Base-by-base conservation (phyloP, 2,888 invertebrate genomes). In the Ormyrus rosae region DNA sequence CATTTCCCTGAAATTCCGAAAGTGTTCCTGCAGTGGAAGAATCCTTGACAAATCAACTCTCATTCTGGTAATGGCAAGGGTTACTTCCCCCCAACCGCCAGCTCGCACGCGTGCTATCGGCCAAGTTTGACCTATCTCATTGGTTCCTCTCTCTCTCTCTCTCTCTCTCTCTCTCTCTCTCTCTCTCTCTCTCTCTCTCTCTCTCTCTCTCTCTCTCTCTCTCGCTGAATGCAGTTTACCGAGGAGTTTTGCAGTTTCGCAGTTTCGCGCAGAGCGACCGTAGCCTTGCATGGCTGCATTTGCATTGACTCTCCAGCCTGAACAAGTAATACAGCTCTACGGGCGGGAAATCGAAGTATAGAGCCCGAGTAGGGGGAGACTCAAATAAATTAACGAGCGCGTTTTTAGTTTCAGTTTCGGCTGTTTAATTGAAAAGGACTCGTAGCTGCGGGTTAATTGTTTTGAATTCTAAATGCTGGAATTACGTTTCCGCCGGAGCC, bases 191-290 rank as follows among this genome's bases (percentile, higher is more conserved):
- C 13, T 13, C 13, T 13, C 65, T 56, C 69, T 76, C 58, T 34
- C 34, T 34, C 34, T 34, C 34, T 34, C 34, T 34, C 34, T 34
- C 34, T 34, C 34, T 2, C 3, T 34, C 34, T 34, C 34, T 34
- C 34, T 34, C 58, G 84, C 72, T 83, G 81, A 79, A 13, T 71
- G 56, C 81, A 83, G 82, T 85, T 84, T 78, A 70, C 73, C 60
- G 73, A 70, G 78, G 73, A 84, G 84, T 86, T 85, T 83, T 83
- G 84, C 85, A 85, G 85, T 87, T 88, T 81, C 83, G 78, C 79
- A 84, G 85, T 85, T 86, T 84, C 83, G 80, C 78, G 68, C 78
- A 67, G 79, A 71, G 56, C 50, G 19, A 50, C 10, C 19, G 76
- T 69, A 79, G 82, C 81, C 81, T 79, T 73, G 58, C 81, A 81